Conservation (phyloP, 2,888 invertebrate genomes). For the Drosophila mulleri region DNA sequence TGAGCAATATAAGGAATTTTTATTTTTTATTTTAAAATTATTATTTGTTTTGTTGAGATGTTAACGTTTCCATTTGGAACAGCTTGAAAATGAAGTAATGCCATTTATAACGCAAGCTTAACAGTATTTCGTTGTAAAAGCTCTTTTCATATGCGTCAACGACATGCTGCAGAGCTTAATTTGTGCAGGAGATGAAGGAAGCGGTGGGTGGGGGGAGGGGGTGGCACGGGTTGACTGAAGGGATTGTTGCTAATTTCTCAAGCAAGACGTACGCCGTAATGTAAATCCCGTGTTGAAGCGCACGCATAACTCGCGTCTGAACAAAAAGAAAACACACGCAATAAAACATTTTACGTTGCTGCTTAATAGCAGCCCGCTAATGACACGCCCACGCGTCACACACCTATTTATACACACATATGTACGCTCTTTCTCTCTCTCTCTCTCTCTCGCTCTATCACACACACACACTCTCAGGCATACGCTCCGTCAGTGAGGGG, state of each 20-base stretch:
- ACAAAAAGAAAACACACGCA: conserved; percentile 36
- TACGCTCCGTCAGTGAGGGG: not conserved
- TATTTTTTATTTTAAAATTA: no score
- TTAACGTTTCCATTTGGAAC: not conserved
- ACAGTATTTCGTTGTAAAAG: not conserved
- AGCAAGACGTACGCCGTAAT: conserved; percentile 57
- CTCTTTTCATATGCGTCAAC: not conserved
- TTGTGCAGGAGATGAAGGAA: no score
- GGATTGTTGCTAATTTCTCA: conserved; percentile 47
- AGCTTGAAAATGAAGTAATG: not conserved
- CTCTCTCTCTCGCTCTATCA: not conserved
- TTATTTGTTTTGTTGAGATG: not conserved
- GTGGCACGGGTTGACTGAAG: not conserved
- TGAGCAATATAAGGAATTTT: no score
- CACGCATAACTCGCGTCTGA: conserved; percentile 64
- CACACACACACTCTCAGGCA: conserved; percentile 4
- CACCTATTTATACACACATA: conserved; percentile 4
- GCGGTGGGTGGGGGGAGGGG: not conserved
- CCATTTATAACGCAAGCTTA: not conserved
- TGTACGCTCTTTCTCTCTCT: no score
- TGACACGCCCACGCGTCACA: conserved; percentile 35
- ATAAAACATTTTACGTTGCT: conserved; percentile 66
- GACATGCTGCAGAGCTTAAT: not conserved
- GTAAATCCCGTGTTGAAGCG: conserved; percentile 64
- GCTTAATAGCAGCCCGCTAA: conserved; percentile 37